Base-by-base conservation (phyloP, 2,113 vertebrate genomes). In the Xenopus tropicalis region DNA sequence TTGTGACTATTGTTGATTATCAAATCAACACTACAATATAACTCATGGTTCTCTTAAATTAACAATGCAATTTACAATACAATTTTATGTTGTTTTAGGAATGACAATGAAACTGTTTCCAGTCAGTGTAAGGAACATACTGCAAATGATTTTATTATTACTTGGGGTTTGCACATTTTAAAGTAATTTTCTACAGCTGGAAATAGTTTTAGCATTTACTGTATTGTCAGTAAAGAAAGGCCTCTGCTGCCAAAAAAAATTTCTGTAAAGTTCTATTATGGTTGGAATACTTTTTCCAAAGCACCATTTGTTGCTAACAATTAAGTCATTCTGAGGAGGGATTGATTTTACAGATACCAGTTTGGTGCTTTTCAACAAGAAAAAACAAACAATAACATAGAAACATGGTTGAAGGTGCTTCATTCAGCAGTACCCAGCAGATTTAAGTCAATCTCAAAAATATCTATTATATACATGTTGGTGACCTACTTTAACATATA, bases 201-300 rank as follows among this genome's bases (percentile, higher is more conserved):
- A 65, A 65, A 65, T 44, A 65, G 37, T 65, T 65, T 43, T n/a
- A 19, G 17, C n/a, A 20, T 54, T 14, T 54, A 54, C 17, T 9
- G 52, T 54, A 54, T 54, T 54, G 24, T 42, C 37, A 42, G 62
- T 43, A 54, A 54, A 54, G 19, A 44, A 65, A 44, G 62, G 17
- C 11, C 11, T 65, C 42, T 65, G 29, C 42, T 65, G 62, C 37
- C 62, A 65, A 43, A 44, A 17, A n/a, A 65, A 43, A n/a, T 65
- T 37, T 20, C 37, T 65, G 62, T 65, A 65, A 62, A 65, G 62
- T 65, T 65, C 19, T 37, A 44, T 43, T 65, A 44, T 65, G 42
- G 62, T 21, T 44, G 42, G 42, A 29, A 65, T 12, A 65, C 37
- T 20, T 65, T 54, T 65, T 65, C 62, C 62, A 65, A 14, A 20